Evolutionary conservation across 2,888 invertebrate species (phyloP).

Genomic region (Tuta absoluta): DNA sequence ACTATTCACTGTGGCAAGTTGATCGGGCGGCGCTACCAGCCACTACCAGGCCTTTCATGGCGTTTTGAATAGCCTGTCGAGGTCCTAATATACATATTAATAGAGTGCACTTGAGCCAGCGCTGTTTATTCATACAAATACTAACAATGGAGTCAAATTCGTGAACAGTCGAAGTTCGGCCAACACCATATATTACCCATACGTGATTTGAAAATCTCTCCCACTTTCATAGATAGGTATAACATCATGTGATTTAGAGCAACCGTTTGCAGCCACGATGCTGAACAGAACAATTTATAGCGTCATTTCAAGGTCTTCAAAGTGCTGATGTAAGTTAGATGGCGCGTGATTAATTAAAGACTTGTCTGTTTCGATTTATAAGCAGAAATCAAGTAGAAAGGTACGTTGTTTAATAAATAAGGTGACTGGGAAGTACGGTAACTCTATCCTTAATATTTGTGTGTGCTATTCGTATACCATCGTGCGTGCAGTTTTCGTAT

Average conservation of each 20-base stretch:
- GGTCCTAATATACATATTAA: conserved; percentile 51
- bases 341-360: conserved; percentile 27
- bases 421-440: background rate
- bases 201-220: background rate
- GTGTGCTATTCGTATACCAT: too few relatives aligned
- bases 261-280: conserved; percentile 13
- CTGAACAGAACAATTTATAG: conserved; percentile 3
- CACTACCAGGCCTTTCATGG: conserved; percentile 24
- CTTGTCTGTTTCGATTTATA: conserved; percentile 1
- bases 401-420: background rate
- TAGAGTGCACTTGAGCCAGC: conserved; percentile 52
- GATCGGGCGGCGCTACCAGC: conserved; percentile 26
- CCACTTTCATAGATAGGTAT: background rate
- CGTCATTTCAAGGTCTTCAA: conserved; percentile 22
- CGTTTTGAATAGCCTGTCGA: conserved; percentile 28
- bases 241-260: background rate
- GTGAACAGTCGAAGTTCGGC: conserved; percentile 40
- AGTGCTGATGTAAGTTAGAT: conserved; percentile 28
- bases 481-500: background rate
- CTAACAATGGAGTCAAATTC: conserved; percentile 50
- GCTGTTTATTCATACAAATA: conserved; percentile 54
- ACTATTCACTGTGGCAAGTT: conserved; percentile 17
- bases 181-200: conserved; percentile 22
- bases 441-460: background rate
- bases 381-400: background rate